Conservation (phyloP, 2,888 invertebrate genomes). For the Dinocampus coccinellae region DNA sequence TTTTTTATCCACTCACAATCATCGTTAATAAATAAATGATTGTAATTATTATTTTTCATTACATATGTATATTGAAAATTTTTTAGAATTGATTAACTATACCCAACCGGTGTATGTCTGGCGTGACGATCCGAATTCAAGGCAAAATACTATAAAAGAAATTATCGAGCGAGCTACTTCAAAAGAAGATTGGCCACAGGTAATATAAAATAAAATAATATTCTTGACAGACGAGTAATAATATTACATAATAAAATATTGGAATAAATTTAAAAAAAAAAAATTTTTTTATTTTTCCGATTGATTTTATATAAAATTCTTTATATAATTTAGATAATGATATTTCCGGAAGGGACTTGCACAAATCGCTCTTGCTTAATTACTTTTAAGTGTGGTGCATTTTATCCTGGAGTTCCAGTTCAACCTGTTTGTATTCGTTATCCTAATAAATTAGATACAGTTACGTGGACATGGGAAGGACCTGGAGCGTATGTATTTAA, state of each 20-base stretch:
- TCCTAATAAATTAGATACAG: conserved; percentile 89
- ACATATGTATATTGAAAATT: neutral
- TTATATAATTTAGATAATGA: conserved; percentile 76
- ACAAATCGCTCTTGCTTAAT: conserved; percentile 93
- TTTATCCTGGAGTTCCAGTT: conserved; percentile 95
- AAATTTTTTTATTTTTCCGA: no score
- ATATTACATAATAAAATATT: no score
- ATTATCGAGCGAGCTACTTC: conserved; percentile 88
- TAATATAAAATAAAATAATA: conserved; percentile 65
- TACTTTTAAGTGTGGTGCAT: conserved; percentile 92
- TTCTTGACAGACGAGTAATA: neutral
- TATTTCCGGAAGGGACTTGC: conserved; percentile 97
- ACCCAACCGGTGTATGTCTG: conserved; percentile 96
- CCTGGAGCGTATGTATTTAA: conserved; percentile 87
- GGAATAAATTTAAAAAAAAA: no score
- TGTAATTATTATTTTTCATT: neutral
- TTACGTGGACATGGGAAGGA: conserved; percentile 96
- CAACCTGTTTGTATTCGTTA: conserved; percentile 95
- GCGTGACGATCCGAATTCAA: conserved; percentile 92
- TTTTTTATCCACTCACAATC: neutral
- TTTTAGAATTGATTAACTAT: conserved; percentile 87
- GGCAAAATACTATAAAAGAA: conserved; percentile 90
- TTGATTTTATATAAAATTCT: no score
- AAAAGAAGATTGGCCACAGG: conserved; percentile 90
- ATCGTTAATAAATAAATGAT: neutral